Conservation (phyloP, 2,888 invertebrate species). For the Lampropteryx suffumata region DNA sequence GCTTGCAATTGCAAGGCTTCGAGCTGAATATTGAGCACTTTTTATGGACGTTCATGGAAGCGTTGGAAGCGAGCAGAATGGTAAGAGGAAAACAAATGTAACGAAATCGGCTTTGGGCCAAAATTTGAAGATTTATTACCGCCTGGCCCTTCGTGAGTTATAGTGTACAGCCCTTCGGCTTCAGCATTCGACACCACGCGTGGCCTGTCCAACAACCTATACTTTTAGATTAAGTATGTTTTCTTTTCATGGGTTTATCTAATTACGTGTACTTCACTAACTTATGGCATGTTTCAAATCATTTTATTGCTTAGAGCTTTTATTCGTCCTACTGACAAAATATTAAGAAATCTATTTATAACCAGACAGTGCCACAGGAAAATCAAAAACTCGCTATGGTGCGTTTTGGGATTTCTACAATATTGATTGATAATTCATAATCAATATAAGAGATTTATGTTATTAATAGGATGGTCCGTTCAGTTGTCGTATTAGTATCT, state of each 20-base stretch:
- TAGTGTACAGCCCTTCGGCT: constrained; percentile 12
- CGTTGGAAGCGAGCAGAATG: constrained; percentile 1
- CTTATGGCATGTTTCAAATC: constrained; percentile 1
- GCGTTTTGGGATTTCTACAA: no score
- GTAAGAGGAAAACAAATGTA: constrained; percentile 6
- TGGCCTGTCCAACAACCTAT: background rate
- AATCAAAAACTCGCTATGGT: no score
- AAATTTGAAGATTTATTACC: constrained; percentile 15
- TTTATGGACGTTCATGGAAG: no score
- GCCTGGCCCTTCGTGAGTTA: constrained; percentile 10
- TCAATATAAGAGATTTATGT: no score
- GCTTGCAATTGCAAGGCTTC: no score
- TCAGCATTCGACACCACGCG: constrained; percentile 11
- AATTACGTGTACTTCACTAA: background rate
- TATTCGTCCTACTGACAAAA: no score
- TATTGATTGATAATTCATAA: no score
- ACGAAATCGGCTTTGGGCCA: constrained; percentile 7
- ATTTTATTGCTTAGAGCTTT: background rate
- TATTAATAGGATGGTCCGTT: no score
- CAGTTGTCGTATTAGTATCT: no score
- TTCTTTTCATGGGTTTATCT: constrained; percentile 8
- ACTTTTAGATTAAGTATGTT: background rate
- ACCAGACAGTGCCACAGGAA: no score
- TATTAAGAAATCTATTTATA: no score
- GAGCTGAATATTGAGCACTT: no score